These are phyloP conservation scores for Semnornis frantzii DNA, from an alignment of 2,113 vertebrate genomes.

Conservation along the genomic window DNA sequence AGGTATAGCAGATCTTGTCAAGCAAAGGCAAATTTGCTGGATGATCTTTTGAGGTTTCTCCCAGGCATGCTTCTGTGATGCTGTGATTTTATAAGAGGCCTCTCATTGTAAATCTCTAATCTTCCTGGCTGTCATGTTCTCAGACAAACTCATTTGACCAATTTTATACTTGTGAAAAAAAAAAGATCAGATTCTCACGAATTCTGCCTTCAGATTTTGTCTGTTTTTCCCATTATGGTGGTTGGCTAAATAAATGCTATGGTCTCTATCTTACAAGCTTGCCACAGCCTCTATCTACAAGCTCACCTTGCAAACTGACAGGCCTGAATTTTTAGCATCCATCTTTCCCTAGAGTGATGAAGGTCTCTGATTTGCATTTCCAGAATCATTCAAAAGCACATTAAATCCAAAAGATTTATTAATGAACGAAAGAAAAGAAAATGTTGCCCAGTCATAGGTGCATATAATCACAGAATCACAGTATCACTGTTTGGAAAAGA, in stretches of 20 bases:
- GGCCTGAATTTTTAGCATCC: not conserved
- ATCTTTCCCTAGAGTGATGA: rapidly evolving
- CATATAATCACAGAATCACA: not conserved
- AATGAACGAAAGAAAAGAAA: not conserved
- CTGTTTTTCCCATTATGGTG: not conserved
- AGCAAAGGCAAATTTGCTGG: not conserved
- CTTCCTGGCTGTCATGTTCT: not conserved
- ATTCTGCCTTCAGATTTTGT: not conserved
- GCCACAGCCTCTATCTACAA: not conserved
- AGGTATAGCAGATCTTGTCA: not conserved
- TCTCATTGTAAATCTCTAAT: not conserved
- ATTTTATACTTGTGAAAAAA: not conserved
- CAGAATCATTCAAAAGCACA: not conserved
- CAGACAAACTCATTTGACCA: not conserved
- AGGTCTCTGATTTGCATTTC: not conserved
- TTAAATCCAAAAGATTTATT: not conserved
- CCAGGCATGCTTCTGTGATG: not conserved
- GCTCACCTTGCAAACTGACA: not conserved
- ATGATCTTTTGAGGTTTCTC: not conserved
- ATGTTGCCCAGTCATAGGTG: not conserved
- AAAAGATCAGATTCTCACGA: not conserved
- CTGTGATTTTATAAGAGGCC: not conserved
- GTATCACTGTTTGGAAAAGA: no score
- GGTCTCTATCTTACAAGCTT: not conserved
- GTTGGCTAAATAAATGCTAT: not conserved